Percentiles rank a stretch among this genome's conserved stretches.
These are phyloP conservation scores for Hirtodrosophila trivittata DNA, from an alignment of 2,888 invertebrate species.

Conservation along the genomic window DNA sequence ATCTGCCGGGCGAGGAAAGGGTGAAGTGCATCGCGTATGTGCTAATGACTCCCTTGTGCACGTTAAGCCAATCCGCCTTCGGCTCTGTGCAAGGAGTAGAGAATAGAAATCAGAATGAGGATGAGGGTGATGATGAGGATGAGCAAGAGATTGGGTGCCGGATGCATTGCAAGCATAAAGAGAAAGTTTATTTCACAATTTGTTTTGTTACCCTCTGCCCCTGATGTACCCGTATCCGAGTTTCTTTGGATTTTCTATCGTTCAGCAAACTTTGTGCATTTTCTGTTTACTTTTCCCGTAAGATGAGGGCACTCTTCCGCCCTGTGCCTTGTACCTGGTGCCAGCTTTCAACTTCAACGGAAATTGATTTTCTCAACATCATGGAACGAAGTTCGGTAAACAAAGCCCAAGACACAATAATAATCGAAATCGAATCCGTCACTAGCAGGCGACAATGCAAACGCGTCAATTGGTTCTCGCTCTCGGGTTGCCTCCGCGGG, in stretches of 20 bases:
- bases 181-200: conserved; percentile 68
- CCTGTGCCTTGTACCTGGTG: not conserved
- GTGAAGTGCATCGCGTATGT: conserved; percentile 93
- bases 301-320: conserved; percentile 30
- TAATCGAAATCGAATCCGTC: conserved; percentile 74
- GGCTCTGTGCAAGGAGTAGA: conserved; percentile 85
- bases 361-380: conserved; percentile 66
- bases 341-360: conserved; percentile 46
- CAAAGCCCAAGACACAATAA: conserved; percentile 68
- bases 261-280: conserved; percentile 61
- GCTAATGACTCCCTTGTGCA: conserved; percentile 92
- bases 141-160: conserved; percentile 27
- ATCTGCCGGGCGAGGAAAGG: conserved; percentile 90
- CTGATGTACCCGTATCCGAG: not conserved
- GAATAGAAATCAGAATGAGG: conserved; percentile 1
- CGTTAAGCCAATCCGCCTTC: conserved; percentile 92
- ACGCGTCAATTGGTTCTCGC: conserved; percentile 37
- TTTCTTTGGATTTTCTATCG: conserved; percentile 29
- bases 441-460: conserved; percentile 60
- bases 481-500: conserved; percentile 16
- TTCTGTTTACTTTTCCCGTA: conserved; percentile 58
- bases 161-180: conserved; percentile 56
- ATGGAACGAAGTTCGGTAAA: conserved; percentile 50
- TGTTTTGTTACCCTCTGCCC: conserved; percentile 50
- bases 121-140: not conserved